Evolutionary conservation across 2,113 vertebrate species (phyloP).

Genomic region (Buteo buteo): DNA sequence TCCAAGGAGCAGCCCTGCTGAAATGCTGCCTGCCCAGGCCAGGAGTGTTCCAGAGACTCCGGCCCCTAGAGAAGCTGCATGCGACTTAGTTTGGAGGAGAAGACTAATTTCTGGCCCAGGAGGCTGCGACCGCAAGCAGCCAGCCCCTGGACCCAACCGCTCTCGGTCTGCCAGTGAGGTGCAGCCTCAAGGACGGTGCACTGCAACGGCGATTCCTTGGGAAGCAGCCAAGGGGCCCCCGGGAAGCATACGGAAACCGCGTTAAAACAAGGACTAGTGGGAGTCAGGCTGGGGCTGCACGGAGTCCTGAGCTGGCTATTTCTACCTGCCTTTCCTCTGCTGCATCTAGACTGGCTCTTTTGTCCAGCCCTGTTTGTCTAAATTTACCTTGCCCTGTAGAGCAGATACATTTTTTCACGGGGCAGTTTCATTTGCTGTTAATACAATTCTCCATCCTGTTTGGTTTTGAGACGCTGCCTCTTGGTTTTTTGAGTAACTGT

Average conservation of each 20-base stretch:
- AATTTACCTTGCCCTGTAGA: neutral
- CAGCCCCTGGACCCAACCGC: rapidly evolving
- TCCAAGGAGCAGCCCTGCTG: neutral
- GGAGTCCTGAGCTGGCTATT: neutral
- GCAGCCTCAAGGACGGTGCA: rapidly evolving
- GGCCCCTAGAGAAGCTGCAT: too few relatives aligned
- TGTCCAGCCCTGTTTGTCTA: neutral
- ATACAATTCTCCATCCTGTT: neutral
- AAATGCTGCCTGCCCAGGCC: neutral
- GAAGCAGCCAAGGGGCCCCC: neutral
- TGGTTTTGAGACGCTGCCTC: neutral
- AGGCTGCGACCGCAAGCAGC: neutral
- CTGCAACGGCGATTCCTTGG: rapidly evolving
- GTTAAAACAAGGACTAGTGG: neutral
- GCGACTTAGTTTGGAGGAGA: neutral
- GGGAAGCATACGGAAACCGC: neutral
- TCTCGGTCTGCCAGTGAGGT: neutral
- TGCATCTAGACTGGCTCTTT: too few relatives aligned
- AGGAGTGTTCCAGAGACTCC: neutral
- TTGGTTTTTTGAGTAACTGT: rapidly evolving
- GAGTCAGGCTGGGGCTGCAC: neutral
- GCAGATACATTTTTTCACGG: neutral
- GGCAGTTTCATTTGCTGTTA: neutral
- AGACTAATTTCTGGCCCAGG: neutral
- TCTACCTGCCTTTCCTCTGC: neutral